These are phyloP conservation scores for Stenoptilia bipunctidactyla DNA, from an alignment of 2,888 invertebrate species.

Conservation along the genomic window DNA sequence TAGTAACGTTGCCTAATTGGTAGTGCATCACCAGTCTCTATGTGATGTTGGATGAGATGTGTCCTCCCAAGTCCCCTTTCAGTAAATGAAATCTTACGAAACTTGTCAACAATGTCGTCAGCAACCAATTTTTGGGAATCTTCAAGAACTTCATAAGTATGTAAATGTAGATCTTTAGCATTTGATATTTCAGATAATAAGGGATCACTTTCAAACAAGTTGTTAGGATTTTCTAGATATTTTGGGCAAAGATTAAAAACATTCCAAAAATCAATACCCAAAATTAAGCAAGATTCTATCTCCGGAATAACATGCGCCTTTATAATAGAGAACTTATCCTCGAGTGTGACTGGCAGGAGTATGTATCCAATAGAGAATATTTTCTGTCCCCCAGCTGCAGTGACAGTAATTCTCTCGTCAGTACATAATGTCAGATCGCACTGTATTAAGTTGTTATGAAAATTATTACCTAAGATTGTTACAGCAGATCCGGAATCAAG, in stretches of 20 bases:
- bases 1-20: conserved; percentile 17
- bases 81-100: conserved; percentile 11
- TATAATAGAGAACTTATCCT: conserved; percentile 8
- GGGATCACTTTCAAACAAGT: background rate
- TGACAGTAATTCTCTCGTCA: conserved; percentile 2
- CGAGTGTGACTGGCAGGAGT: conserved; percentile 10
- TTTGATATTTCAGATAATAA: background rate
- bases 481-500: conserved; percentile 16
- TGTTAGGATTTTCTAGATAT: conserved; percentile 2
- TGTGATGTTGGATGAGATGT: conserved; percentile 14
- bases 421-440: background rate
- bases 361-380: conserved; percentile 9
- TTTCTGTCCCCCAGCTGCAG: conserved; percentile 12
- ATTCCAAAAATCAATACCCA: conserved; percentile 16
- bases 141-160: conserved; percentile 5
- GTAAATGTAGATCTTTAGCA: background rate
- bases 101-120: conserved; percentile 9
- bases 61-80: conserved; percentile 17
- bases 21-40: conserved; percentile 18
- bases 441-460: conserved; percentile 3
- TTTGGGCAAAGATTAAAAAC: conserved; percentile 9
- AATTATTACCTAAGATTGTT: conserved; percentile 13
- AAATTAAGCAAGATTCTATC: conserved; percentile 9
- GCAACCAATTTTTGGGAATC: conserved; percentile 6
- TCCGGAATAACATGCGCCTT: conserved; percentile 14